Base-by-base conservation (phyloP, 2,113 vertebrate genomes). In the Puma concolor region DNA sequence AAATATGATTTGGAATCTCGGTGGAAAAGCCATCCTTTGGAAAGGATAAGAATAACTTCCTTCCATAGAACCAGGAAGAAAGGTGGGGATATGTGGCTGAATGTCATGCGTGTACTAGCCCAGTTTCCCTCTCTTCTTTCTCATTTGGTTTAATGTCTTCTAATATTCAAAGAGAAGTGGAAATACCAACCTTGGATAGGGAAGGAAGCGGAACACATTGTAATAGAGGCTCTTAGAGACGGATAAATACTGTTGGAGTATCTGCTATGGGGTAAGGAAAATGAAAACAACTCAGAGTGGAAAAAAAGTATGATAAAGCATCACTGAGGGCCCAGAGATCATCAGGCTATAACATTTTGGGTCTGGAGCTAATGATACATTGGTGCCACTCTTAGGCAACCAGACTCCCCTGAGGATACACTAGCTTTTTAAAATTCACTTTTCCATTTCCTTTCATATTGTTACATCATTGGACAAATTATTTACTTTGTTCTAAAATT, bases 391-490 rank as follows among this genome's bases (percentile, higher is more conserved):
- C 87, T 27, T 25, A 57, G 41, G 63, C 52, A 66, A 74, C 88
- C 80, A 95, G 57, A 66, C 88, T 94, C 81, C 80, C 84, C 83
- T 4, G 8, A 77, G 77, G 76, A 91, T 19, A 44, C 33, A 48
- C 23, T 76, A 74, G 15, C 11, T 66, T 92, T 95, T 94, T 23
- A 92, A 97, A 87, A 71, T 64, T 64, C 16, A 76, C 33, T 87
- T 92, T 88, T 66, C 64, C 36, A 86, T 97, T 91, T 96, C 91
- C 95, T 88, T 84, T 88, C 19, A 5, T 97, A 60, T 80, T 93
- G 66, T 41, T 88, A 4, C 19, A 36, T 88, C 64, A 80, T 21
- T 66, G 23, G n/a, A 83, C 23, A 89, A 81, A 85, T 83, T 82
- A 94, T 86, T 95, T 67, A 66, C 71, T 92, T 50, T 80, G 63